Percentiles rank a stretch among this genome's conserved stretches.
These are phyloP conservation scores for Mico argentatus DNA, from an alignment of 2,797 vertebrate species.

Conservation along the genomic window DNA sequence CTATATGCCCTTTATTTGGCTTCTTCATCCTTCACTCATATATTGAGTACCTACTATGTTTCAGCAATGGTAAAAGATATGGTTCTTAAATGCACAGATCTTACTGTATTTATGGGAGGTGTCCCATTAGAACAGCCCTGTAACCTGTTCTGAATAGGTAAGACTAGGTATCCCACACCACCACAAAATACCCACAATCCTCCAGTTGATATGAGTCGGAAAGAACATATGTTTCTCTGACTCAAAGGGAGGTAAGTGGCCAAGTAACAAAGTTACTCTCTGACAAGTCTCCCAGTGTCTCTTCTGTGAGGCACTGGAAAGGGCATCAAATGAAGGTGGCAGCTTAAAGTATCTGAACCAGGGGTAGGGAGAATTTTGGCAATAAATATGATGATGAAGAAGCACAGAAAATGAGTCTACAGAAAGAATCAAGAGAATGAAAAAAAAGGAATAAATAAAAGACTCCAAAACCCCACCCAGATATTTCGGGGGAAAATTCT, in stretches of 20 bases:
- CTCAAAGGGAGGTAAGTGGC: not conserved
- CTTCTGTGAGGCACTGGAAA: not conserved
- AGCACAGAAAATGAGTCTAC: not conserved
- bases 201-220: not conserved
- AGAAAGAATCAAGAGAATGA: not conserved
- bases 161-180: not conserved
- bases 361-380: not conserved
- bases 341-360: not conserved
- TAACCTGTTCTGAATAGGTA: not conserved
- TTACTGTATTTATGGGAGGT: not conserved
- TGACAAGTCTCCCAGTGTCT: not conserved
- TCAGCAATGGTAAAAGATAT: not conserved
- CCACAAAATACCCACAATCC: not conserved
- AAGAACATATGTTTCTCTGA: not conserved
- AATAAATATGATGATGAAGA: not conserved
- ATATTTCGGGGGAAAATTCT: not conserved
- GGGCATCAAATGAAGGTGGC: not conserved
- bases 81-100: not conserved
- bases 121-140: not conserved
- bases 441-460: constrained; percentile 5
- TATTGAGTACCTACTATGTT: not conserved
- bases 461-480: not conserved
- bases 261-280: not conserved
- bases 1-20: not conserved
- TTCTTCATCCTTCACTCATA: not conserved